Base-by-base conservation (phyloP, 2,797 vertebrate species). In the Squalus acanthias region DNA sequence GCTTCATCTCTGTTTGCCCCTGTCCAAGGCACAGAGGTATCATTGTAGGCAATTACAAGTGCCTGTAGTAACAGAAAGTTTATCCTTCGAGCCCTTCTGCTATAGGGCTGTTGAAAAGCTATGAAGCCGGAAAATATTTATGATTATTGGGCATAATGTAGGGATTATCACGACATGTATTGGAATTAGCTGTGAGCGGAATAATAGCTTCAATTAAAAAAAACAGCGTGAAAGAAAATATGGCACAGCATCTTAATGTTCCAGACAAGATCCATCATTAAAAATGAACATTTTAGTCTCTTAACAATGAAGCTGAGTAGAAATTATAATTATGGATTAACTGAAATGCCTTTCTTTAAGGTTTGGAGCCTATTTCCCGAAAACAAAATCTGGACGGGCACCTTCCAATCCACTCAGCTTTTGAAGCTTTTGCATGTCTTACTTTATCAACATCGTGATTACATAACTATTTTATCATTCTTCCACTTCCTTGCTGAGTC, bases 201-300 rank as follows among this genome's bases (percentile, higher is more conserved):
- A 95, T 95, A 74, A 95, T 95, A 53, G 94, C 12, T 95, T 76
- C 53, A 95, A 95, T 95, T 95, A 57, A 74, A 74, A 57, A 95
- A 95, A 33, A 13, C 94, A 95, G 94, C 72, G n/a, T 72, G 94
- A 95, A 57, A 60, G 94, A 95, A 95, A 76, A 60, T 74, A 95
- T 57, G 7, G 26, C 94, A 60, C 94, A 74, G 70, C 26, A 74
- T 76, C 50, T n/a, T 95, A 12, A 76, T 95, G 26, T 20, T 74
- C 50, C 13, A 33, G 46, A 50, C 22, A 74, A 74, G 69, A 95
- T 95, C 53, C 53, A 53, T 95, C 94, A 95, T 76, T 76, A 74
- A 74, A 95, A 57, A 60, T 57, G 50, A 53, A 76, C 50, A 95
- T 74, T 57, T 95, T 95, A 22, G 46, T 29, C 46, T 46, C 65